Conservation (phyloP, 53 echinoderm and acorn worm species). For the Patiria pectinifera region DNA sequence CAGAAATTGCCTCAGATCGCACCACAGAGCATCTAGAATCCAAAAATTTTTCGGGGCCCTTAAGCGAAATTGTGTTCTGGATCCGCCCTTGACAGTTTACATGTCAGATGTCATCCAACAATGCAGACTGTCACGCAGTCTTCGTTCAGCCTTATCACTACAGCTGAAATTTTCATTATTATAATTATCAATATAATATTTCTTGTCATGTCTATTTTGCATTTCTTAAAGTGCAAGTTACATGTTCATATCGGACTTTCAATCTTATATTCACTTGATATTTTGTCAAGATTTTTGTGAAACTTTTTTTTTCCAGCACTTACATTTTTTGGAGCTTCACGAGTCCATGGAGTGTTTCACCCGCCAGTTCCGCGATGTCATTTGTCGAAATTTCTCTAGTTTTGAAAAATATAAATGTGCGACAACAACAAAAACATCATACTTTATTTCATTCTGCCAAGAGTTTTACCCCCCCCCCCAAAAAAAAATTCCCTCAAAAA, state of each 20-base stretch:
- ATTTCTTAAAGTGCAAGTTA: too few relatives aligned
- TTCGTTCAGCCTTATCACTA: too few relatives aligned
- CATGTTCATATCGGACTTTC: not conserved
- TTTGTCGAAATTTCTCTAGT: conserved; percentile 10
- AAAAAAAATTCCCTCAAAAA: not conserved
- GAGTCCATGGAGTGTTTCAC: conserved; percentile 18
- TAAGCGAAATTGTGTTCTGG: too few relatives aligned
- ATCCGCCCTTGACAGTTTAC: too few relatives aligned
- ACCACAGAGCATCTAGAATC: too few relatives aligned
- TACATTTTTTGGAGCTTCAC: conserved; percentile 33
- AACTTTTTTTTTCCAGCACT: not conserved
- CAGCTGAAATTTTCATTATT: too few relatives aligned
- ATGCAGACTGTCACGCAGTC: too few relatives aligned
- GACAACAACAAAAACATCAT: not conserved
- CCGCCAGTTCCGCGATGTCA: not conserved
- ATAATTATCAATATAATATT: too few relatives aligned
- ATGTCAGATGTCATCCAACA: too few relatives aligned
- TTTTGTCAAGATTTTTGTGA: not conserved
- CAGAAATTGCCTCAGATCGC: too few relatives aligned
- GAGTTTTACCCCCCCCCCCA: not conserved
- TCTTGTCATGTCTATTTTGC: too few relatives aligned
- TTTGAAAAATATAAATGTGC: not conserved
- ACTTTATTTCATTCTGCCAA: not conserved
- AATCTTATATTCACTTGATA: not conserved
- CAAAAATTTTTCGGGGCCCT: too few relatives aligned